Percentiles rank a stretch among this genome's conserved stretches.
Evolutionary conservation across 1,140 invertebrate species (phyloP).

Genomic region (Lucilia sericata): DNA sequence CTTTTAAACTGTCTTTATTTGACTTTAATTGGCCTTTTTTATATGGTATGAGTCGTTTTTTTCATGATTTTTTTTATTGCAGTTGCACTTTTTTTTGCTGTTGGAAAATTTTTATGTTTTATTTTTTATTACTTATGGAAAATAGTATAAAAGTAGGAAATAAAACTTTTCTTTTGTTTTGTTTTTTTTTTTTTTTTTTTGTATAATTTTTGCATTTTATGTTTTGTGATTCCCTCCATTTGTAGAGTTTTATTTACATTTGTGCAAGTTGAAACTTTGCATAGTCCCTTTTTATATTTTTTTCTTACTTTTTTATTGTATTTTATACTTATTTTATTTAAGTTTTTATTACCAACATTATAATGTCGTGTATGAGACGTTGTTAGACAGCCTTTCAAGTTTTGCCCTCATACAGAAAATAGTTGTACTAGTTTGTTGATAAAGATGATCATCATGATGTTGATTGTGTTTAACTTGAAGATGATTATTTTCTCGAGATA

Average conservation of each 20-base stretch:
- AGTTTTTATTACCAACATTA: constrained; percentile 20
- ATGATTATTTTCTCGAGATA: background rate
- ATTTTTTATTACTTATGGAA: too few relatives aligned
- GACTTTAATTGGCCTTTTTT: constrained; percentile 33
- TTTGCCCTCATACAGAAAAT: background rate
- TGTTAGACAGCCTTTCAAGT: constrained; percentile 40
- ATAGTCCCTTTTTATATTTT: background rate
- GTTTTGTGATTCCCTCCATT: background rate
- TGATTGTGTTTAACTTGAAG: background rate
- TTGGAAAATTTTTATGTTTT: too few relatives aligned
- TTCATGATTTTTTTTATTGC: too few relatives aligned
- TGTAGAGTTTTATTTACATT: constrained; percentile 21
- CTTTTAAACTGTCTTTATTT: constrained; percentile 36
- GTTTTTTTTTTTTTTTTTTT: too few relatives aligned
- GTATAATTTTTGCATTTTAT: background rate
- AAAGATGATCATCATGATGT: background rate
- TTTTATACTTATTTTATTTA: constrained; percentile 5
- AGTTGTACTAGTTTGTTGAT: background rate
- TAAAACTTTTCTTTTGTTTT: too few relatives aligned
- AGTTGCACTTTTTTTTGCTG: too few relatives aligned
- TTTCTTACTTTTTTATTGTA: background rate
- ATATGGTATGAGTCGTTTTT: too few relatives aligned
- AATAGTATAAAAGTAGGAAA: too few relatives aligned
- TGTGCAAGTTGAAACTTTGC: background rate
- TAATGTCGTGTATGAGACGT: constrained; percentile 28